phyloP scores from a whole-genome alignment of 2,888 invertebrate genomes.

The Eupithecia exiguata region DNA sequence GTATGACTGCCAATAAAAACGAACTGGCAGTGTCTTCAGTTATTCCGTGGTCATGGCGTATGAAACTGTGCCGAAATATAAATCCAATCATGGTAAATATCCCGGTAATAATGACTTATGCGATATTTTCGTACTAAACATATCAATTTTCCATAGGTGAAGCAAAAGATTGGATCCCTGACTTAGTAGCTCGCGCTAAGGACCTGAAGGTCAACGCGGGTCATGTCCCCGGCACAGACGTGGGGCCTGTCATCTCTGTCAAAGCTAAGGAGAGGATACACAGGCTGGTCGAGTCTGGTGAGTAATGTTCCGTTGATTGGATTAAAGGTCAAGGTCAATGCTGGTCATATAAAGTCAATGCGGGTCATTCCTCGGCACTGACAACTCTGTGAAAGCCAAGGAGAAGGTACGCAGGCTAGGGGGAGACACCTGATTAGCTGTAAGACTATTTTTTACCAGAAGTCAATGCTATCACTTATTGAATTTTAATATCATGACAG shows the following conservation, averaged over 20 bases:
- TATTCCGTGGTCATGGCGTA: too few relatives aligned
- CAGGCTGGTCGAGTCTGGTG: conserved; percentile 90
- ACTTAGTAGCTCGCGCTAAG: conserved; percentile 91
- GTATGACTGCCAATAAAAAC: too few relatives aligned
- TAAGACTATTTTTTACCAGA: too few relatives aligned
- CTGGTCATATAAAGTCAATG: conserved; percentile 92
- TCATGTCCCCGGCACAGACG: conserved; percentile 90
- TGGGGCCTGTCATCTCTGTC: conserved; percentile 97
- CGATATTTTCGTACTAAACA: background rate
- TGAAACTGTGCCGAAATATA: too few relatives aligned
- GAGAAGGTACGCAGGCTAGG: conserved; percentile 89
- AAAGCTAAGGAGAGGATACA: conserved; percentile 93
- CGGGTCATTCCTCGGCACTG: conserved; percentile 92
- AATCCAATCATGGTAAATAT: too few relatives aligned
- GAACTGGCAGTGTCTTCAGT: too few relatives aligned
- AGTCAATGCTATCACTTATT: too few relatives aligned
- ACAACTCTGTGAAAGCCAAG: conserved; percentile 96
- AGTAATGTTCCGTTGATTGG: conserved; percentile 27
- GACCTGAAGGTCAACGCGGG: conserved; percentile 96
- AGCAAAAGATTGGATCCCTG: conserved; percentile 96
- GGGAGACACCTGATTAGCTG: too few relatives aligned
- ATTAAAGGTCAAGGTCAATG: background rate
- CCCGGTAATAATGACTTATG: too few relatives aligned
- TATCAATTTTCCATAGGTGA: conserved; percentile 79
- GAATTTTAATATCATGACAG: too few relatives aligned